Percentiles rank a stretch among this genome's conserved stretches.
Evolutionary conservation across 2,113 vertebrate species (phyloP).

Genomic region (Coturnix japonica): DNA sequence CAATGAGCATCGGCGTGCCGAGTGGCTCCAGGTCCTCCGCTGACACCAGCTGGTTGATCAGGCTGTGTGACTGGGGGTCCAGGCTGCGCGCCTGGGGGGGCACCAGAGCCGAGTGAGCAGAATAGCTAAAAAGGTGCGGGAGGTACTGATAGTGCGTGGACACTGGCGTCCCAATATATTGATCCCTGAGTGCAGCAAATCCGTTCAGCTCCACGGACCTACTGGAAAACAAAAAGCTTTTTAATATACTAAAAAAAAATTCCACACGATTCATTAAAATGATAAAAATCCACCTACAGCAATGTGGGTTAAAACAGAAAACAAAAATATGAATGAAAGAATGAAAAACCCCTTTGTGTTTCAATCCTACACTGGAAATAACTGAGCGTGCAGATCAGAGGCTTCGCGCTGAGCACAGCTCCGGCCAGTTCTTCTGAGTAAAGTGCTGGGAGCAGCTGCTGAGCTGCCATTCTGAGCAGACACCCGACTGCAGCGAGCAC

Average conservation of each 20-base stretch:
- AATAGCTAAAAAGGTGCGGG: constrained; percentile 94
- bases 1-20: constrained; percentile 94
- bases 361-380: background rate
- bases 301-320: accelerated
- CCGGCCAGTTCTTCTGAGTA: accelerated
- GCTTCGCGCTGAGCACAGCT: accelerated
- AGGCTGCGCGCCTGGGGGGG: constrained; percentile 88
- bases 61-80: constrained; percentile 92
- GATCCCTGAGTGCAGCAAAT: constrained; percentile 92
- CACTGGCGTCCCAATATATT: constrained; percentile 92
- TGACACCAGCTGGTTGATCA: constrained; percentile 92
- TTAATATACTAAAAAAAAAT: background rate
- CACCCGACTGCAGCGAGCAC: background rate
- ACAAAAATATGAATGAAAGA: background rate
- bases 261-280: accelerated
- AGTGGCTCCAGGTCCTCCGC: constrained; percentile 93
- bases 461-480: background rate
- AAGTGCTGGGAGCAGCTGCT: background rate
- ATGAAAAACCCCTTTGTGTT: background rate
- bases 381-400: accelerated
- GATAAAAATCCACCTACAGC: accelerated
- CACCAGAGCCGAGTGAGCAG: constrained; percentile 88
- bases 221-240: constrained; percentile 71
- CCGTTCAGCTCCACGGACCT: constrained; percentile 95
- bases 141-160: constrained; percentile 94